Percentiles rank a stretch among this genome's conserved stretches.
Evolutionary conservation across 2,888 invertebrate species (phyloP).

Genomic region (Troides aeacus): DNA sequence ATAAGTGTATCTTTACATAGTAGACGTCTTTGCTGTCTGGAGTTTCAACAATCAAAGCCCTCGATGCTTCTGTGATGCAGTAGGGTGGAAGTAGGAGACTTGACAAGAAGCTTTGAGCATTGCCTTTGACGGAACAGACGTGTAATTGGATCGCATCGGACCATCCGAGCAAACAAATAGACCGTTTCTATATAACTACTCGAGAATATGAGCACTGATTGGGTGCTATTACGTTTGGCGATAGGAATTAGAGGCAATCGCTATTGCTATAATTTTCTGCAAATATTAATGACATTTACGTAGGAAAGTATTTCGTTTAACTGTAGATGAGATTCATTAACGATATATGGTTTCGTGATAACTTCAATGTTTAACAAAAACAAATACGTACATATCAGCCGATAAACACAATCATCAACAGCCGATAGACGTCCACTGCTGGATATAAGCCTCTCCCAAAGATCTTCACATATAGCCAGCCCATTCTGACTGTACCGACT

Average conservation of each 20-base stretch:
- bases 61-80: slow-evolving; percentile 37
- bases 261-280: slow-evolving; percentile 10
- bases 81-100: slow-evolving; percentile 42
- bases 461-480: too few relatives aligned
- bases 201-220: slow-evolving; percentile 11
- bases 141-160: slow-evolving; percentile 70
- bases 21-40: slow-evolving; percentile 36
- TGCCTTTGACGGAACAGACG: slow-evolving; percentile 61
- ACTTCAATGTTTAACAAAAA: too few relatives aligned
- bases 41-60: slow-evolving; percentile 43
- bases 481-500: too few relatives aligned
- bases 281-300: neutral
- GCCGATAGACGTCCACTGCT: too few relatives aligned
- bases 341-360: too few relatives aligned
- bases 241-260: slow-evolving; percentile 11
- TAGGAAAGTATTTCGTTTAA: neutral
- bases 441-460: too few relatives aligned
- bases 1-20: slow-evolving; percentile 16
- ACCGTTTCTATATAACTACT: slow-evolving; percentile 31
- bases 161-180: slow-evolving; percentile 42
- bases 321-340: too few relatives aligned
- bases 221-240: slow-evolving; percentile 8
- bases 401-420: too few relatives aligned
- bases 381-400: too few relatives aligned
- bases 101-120: slow-evolving; percentile 44